These are phyloP conservation scores for Cotesia vestalis DNA, from an alignment of 1,140 invertebrate species.

Conservation along the genomic window DNA sequence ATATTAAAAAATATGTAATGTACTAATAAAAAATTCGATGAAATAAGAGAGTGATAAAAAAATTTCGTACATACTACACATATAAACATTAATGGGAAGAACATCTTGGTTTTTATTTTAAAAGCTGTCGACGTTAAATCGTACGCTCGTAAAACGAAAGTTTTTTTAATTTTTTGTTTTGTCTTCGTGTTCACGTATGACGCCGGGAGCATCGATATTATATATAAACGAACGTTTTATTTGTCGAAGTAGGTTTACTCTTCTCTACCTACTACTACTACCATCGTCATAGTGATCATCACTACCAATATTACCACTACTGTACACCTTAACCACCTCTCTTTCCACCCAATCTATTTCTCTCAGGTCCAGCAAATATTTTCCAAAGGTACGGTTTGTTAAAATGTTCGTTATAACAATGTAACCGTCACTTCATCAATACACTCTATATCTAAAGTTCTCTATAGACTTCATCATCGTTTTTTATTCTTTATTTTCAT, in stretches of 20 bases:
- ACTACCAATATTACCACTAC: background rate
- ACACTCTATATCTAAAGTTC: slow-evolving; percentile 7
- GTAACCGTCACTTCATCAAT: background rate
- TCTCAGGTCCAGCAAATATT: slow-evolving; percentile 33
- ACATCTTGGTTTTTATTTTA: slow-evolving; percentile 15
- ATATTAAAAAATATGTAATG: background rate
- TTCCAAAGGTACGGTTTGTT: slow-evolving; percentile 35
- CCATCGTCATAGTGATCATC: too few species aligned
- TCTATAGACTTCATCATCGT: background rate
- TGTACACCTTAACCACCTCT: background rate
- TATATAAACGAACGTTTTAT: background rate
- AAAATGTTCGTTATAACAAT: slow-evolving; percentile 32
- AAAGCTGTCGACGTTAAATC: slow-evolving; percentile 17
- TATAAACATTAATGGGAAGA: slow-evolving; percentile 14
- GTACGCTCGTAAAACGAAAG: slow-evolving; percentile 18
- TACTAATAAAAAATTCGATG: background rate
- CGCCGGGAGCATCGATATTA: slow-evolving; percentile 23
- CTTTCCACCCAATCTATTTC: background rate
- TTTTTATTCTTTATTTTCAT: background rate
- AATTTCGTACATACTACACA: too few species aligned
- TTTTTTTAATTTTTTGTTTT: too few species aligned
- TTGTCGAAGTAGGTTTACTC: background rate
- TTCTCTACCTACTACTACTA: background rate
- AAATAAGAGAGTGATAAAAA: slow-evolving; percentile 32
- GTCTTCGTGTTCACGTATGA: background rate